Evolutionary conservation across 2,888 invertebrate species (phyloP), one percentile per base, ranked within the genome.

Genomic region (Tetragnatha montana): DNA sequence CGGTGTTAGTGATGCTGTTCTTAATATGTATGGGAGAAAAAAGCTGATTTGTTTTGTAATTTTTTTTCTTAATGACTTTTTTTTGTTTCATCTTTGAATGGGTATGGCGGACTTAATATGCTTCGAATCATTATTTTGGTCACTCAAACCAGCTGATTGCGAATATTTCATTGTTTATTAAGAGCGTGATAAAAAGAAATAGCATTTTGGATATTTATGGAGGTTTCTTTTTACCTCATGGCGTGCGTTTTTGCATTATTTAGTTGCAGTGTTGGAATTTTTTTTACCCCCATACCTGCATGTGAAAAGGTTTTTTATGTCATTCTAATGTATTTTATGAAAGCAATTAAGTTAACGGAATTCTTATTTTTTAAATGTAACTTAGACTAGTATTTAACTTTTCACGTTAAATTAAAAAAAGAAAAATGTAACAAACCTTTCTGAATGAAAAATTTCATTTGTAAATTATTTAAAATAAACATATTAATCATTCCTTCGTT

Each of bases 1-100:
- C 73, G 70, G 35, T 70, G 17, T 22, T 79, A 69, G 47, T 49
- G 75, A 6, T 75, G 75, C 21, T 69, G 70, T 47, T 21, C 22
- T 82, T 19, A 12, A 21, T 22, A 21, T 19, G 10, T 14, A 47
- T 17, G 51, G n/a, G 51, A 19, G 35, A 80, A 69, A 69, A 19
- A 60, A 79, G 51, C 12, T 51, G 6, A 6, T n/a, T 78, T 78
- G 6, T 0, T 49, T n/a, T 17, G 1, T 21, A 49, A 76, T 21
- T 47, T 60, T 73, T 74, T 74, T 14, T 83, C 75, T 68, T 75
- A 17, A 69, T 35, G 17, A 17, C 22, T 69, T 60, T 60, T 60
- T 35, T 14, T n/a, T 35, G 4, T 68, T 35, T 14, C 19, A 14
- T 49, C 12, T 60, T 60, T 60, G 60, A 60, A 60, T 60, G 60